Evolutionary conservation across 2,888 invertebrate genomes (phyloP).

Genomic region (Melanostoma scalare): DNA sequence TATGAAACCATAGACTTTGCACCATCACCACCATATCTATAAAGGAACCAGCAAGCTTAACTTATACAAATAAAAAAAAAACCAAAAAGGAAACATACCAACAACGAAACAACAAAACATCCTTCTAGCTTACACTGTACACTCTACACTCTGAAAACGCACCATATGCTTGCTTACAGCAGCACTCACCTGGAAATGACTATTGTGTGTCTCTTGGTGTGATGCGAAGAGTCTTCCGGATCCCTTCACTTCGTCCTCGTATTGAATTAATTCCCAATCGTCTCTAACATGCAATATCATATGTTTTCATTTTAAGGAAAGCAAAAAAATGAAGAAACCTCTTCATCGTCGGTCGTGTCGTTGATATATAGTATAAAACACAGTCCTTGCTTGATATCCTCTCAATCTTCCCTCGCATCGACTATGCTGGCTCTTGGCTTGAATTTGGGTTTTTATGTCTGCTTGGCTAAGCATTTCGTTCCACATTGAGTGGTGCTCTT

Average conservation of each 20-base stretch:
- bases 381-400: constrained; percentile 31
- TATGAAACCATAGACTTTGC: constrained; percentile 21
- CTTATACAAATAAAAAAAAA: neutral
- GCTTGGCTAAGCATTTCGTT: constrained; percentile 68
- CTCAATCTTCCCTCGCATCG: constrained; percentile 6
- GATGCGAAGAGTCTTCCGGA: too few relatives aligned
- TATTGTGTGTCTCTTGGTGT: constrained; percentile 1
- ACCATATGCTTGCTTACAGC: constrained; percentile 39
- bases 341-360: neutral
- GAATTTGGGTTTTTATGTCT: constrained; percentile 64
- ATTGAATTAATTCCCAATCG: constrained; percentile 71
- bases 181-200: constrained; percentile 61
- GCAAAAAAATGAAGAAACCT: constrained; percentile 6
- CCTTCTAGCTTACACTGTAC: constrained; percentile 35
- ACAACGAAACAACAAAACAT: constrained; percentile 35
- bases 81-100: constrained; percentile 1
- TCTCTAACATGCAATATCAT: constrained; percentile 68
- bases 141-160: constrained; percentile 3
- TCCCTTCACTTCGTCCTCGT: constrained; percentile 16
- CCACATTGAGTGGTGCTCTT: constrained; percentile 48
- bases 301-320: constrained; percentile 68
- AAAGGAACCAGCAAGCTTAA: neutral
- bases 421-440: neutral
- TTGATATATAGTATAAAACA: constrained; percentile 13
- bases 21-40: constrained; percentile 1